Evolutionary conservation across 2,797 vertebrate species (phyloP), one percentile per base, ranked within the genome.

Genomic region (Acipenser ruthenus): DNA sequence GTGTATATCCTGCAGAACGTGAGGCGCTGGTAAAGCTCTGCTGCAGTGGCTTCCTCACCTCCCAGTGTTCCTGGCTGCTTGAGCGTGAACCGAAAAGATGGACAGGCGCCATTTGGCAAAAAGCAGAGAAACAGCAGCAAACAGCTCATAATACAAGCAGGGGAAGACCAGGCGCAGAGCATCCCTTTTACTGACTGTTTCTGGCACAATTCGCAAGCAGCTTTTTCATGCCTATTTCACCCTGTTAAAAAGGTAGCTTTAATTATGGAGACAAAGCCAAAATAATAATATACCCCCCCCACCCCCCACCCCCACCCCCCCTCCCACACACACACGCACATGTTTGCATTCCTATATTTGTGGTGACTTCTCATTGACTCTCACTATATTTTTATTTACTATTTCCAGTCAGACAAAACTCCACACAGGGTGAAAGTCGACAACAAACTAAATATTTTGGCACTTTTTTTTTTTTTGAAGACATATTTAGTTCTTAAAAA

Each of bases 31-130:
- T 6, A 58, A 10, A 58, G 55, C 12, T n/a, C 55, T 58, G 55
- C 10, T 13, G 78, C 75, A 72, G 71, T 78, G 79, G 77, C 75
- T 85, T 84, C 84, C 82, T 85, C 79, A 84, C 75, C 74, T 62
- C 0, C 50, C 69, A 80, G 63, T 67, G 73, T 75, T 84, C 79
- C 77, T 79, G 78, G 77, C 83, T 71, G 80, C 72, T 80, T 78
- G 76, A 79, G 76, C 78, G 84, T 77, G 80, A 88, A 86, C 78
- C 87, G 82, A 82, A 76, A 81, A 76, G 73, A 78, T 90, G 87
- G 89, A 87, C 37, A 64, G 64, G 49, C 62, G 90, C 91, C 91
- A 94, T 70, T 0, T 92, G 91, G 88, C 90, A 89, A 76, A 72
- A 77, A 71, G 65, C 75, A 74, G 71, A 71, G 79, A 78, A 86